Evolutionary conservation across 1,140 invertebrate species (phyloP), one percentile per base, ranked within the genome.

Genomic region (Harpegnathos saltator): DNA sequence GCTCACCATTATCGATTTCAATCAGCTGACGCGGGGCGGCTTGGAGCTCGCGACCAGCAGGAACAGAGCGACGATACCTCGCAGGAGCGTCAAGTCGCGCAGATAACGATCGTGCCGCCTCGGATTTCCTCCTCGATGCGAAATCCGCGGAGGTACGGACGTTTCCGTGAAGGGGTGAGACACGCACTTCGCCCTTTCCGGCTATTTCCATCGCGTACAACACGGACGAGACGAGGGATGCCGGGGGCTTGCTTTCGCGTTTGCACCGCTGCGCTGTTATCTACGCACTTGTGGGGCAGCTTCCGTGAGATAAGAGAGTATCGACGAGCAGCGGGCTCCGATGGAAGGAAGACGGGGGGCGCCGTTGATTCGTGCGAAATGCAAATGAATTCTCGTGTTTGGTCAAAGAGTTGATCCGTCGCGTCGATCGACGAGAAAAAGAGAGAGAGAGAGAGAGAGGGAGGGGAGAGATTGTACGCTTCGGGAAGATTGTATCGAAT

Each of bases 1-100:
- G 87, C 94, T 97, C 73, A 95, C 96, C 24, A 96, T 97, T 85
- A 96, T 97, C 88, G 96, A 97, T 94, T 96, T 97, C 90, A 97
- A 97, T 94, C 94, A 96, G 91, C 95, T 97, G 89, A 96, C 96
- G 1, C 93, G 95, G 63, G 95, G 95, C 52, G 95, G 95, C 75
- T 91, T 96, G 44, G 95, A 95, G 26, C 90, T 92, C 15, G 94
- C 94, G 12, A 92, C 89, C 26, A 89, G 88, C 63, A 90, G 87
- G 85, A 91, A 89, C 73, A 85, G 82, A 82, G 80, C 75, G 44
- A 90, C 90, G 82, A 68, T 88, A 56, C 71, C 74, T 66, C 75
- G 69, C 29, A 87, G 61, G 59, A 24, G 50, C 71, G 59, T 66
- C 15, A 87, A 87, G 19, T 62, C 82, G 12, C 77, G 68, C 17